Percentiles rank a stretch among this genome's conserved stretches.
These are phyloP conservation scores for Drosophila triauraria DNA, from an alignment of 1,140 invertebrate species.

Conservation along the genomic window DNA sequence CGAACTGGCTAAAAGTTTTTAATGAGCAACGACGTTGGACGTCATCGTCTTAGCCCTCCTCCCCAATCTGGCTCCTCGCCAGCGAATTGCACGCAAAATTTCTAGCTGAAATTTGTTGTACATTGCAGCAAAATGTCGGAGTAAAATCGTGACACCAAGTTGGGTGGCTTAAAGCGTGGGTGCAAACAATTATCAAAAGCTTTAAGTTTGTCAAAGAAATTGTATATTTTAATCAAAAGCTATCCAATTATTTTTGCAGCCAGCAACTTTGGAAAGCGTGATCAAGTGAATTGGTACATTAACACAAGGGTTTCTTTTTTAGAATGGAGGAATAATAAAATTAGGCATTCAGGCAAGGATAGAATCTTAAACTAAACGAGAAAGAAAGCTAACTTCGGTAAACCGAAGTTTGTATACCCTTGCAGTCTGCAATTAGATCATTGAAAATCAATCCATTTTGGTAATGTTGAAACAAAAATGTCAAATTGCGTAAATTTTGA, in stretches of 20 bases:
- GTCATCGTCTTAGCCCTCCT: slow-evolving; percentile 50
- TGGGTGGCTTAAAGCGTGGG: slow-evolving; percentile 26
- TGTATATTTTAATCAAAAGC: slow-evolving; percentile 32
- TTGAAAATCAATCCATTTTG: too few species aligned
- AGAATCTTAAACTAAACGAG: background rate
- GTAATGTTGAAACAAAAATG: too few species aligned
- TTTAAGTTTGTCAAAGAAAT: slow-evolving; percentile 41
- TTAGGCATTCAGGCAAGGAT: background rate
- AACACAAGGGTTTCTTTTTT: background rate
- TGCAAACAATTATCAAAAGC: slow-evolving; percentile 51
- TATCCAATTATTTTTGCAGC: slow-evolving; percentile 34
- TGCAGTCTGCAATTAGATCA: too few species aligned
- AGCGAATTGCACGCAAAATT: slow-evolving; percentile 39
- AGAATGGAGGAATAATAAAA: background rate
- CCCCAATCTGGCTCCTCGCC: background rate
- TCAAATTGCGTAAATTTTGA: too few species aligned
- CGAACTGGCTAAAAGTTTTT: slow-evolving; percentile 75
- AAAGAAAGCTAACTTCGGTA: too few species aligned
- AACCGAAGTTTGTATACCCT: too few species aligned
- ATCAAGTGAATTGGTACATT: slow-evolving; percentile 1
- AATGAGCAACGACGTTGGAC: slow-evolving; percentile 76
- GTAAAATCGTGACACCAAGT: slow-evolving; percentile 29
- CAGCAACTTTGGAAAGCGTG: slow-evolving; percentile 12
- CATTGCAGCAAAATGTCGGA: slow-evolving; percentile 39
- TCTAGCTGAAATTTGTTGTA: slow-evolving; percentile 49